These are phyloP conservation scores for Accipiter cooperii DNA, from an alignment of 2,113 vertebrate genomes.

Conservation along the genomic window DNA sequence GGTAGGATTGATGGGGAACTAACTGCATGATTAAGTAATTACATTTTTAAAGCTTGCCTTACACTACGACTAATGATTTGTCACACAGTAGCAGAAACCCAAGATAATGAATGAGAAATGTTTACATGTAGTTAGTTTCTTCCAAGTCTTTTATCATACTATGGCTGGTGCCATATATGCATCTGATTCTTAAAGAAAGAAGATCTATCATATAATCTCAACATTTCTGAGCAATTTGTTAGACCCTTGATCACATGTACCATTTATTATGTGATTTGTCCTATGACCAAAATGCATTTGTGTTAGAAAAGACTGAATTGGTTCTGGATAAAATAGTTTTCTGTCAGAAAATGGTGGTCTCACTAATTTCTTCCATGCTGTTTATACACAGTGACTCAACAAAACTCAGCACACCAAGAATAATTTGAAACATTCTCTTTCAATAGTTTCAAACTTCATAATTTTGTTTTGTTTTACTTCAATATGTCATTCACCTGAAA, in stretches of 20 bases:
- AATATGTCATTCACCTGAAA: not conserved
- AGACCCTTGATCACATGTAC: not conserved
- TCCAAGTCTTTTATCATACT: slow-evolving; percentile 60
- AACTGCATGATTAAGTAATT: slow-evolving; percentile 83
- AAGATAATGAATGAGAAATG: slow-evolving; percentile 76
- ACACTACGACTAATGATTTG: slow-evolving; percentile 74
- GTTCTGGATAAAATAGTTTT: not conserved
- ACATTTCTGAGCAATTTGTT: not conserved
- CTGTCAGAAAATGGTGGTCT: not conserved
- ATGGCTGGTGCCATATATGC: not conserved
- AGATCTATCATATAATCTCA: slow-evolving; percentile 20
- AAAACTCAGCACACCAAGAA: not conserved
- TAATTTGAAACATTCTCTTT: not conserved
- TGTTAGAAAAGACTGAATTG: not conserved
- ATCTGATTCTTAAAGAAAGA: not conserved
- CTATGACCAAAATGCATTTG: not conserved
- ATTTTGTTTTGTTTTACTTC: not conserved
- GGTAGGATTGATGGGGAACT: slow-evolving; percentile 76
- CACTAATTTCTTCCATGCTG: not conserved
- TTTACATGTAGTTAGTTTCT: slow-evolving; percentile 66
- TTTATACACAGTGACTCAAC: not conserved
- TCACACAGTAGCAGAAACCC: slow-evolving; percentile 68
- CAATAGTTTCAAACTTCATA: not conserved
- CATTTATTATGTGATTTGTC: not conserved
- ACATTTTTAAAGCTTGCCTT: slow-evolving; percentile 79